phyloP scores from a whole-genome alignment of 2,113 vertebrate species.

The Nibea albiflora region DNA sequence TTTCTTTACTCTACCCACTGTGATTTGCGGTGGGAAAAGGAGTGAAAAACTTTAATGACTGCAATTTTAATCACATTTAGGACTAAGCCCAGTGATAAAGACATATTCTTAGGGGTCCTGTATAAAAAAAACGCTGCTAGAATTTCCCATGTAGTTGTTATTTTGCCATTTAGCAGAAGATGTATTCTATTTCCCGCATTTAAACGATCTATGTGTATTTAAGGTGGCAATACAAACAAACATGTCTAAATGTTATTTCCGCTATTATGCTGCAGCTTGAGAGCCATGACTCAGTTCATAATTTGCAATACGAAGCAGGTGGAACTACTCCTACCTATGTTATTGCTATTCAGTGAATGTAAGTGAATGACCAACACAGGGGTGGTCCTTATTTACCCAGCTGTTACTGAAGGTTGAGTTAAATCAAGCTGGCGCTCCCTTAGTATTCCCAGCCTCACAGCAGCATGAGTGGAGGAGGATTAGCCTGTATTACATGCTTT shows the following conservation, averaged over 20 bases:
- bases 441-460: conserved; percentile 34
- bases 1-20: neutral
- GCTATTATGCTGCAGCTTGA: conserved; percentile 15
- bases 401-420: conserved; percentile 44
- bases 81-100: neutral
- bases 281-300: neutral
- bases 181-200: neutral
- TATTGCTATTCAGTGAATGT: conserved; percentile 31
- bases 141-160: neutral
- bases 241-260: conserved; percentile 8
- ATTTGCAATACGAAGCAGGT: conserved; percentile 52
- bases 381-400: conserved; percentile 57
- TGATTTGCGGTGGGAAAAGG: neutral
- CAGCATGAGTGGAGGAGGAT: conserved; percentile 60
- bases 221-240: conserved; percentile 1
- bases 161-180: neutral
- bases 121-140: conserved; percentile 1
- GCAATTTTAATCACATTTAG: neutral
- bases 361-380: conserved; percentile 38
- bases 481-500: conserved; percentile 67
- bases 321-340: conserved; percentile 34
- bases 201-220: neutral
- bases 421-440: conserved; percentile 18
- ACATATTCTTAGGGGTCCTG: neutral
- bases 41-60: neutral